Evolutionary conservation across 2,113 vertebrate genomes (phyloP).

Genomic region (Emydura subglobosa): DNA sequence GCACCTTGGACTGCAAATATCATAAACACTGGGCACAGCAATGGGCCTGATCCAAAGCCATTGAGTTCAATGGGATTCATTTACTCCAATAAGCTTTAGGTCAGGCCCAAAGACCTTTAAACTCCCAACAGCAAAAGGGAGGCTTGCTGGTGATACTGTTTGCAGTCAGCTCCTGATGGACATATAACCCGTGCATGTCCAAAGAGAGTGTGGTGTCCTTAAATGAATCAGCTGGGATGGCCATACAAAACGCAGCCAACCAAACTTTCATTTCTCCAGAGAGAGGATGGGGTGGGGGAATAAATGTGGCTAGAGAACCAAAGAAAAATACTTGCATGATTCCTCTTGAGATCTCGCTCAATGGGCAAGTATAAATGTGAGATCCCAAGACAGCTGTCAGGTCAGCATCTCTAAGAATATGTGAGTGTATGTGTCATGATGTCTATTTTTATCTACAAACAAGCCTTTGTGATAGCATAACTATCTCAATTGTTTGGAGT

Average conservation of each 20-base stretch:
- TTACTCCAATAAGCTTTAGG: no score
- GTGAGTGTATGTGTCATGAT: rapidly evolving
- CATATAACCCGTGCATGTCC: background rate
- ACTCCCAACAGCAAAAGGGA: no score
- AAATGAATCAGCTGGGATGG: background rate
- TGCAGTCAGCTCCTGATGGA: background rate
- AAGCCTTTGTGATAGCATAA: rapidly evolving
- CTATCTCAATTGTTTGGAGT: rapidly evolving
- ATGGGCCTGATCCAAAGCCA: background rate
- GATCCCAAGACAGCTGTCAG: background rate
- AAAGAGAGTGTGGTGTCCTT: background rate
- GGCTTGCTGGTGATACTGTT: background rate
- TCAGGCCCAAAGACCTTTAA: background rate
- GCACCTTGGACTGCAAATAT: background rate
- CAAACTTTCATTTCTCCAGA: background rate
- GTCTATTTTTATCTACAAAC: background rate
- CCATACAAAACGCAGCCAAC: background rate
- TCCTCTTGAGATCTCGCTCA: background rate
- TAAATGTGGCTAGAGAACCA: no score
- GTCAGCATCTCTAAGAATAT: background rate
- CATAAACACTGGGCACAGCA: no score
- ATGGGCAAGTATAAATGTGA: background rate
- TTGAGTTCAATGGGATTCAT: background rate
- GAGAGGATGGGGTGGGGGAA: background rate
- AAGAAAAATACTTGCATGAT: background rate